Conservation (phyloP, 2,888 invertebrate genomes). For the Tachina fera region DNA sequence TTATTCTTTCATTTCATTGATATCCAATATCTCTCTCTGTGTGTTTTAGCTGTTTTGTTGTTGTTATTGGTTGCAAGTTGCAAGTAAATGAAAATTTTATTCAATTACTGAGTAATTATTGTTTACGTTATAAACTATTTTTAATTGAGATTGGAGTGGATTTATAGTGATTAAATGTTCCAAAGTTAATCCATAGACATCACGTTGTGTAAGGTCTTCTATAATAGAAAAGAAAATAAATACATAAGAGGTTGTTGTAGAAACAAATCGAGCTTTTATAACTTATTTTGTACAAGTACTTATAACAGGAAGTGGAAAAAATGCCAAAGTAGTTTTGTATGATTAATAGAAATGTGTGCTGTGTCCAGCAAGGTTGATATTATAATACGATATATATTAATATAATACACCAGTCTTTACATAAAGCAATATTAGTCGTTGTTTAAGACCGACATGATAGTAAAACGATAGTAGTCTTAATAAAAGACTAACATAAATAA, state of each 20-base stretch:
- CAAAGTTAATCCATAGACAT: slow-evolving; percentile 66
- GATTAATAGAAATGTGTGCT: not conserved
- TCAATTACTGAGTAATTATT: slow-evolving; percentile 72
- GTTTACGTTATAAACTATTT: slow-evolving; percentile 71
- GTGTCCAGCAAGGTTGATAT: not conserved
- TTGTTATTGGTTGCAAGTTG: slow-evolving; percentile 42
- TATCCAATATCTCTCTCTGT: not conserved
- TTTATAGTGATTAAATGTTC: slow-evolving; percentile 71
- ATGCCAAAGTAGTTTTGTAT: slow-evolving; percentile 11
- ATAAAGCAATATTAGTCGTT: too few species aligned
- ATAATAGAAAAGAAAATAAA: slow-evolving; percentile 35
- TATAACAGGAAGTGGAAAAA: not conserved
- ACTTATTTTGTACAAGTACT: slow-evolving; percentile 40
- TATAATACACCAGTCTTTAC: not conserved
- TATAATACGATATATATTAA: not conserved
- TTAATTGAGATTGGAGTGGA: slow-evolving; percentile 71
- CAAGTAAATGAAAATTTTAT: slow-evolving; percentile 71
- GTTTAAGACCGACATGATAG: too few species aligned
- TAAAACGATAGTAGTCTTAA: too few species aligned
- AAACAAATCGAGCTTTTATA: slow-evolving; percentile 34
- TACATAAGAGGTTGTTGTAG: slow-evolving; percentile 16
- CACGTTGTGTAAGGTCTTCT: slow-evolving; percentile 45
- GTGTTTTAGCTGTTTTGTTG: slow-evolving; percentile 8
- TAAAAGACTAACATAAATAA: too few species aligned
- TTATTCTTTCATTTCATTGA: slow-evolving; percentile 34